These are phyloP conservation scores for Apoda limacodes DNA, from an alignment of 2,888 invertebrate species.

Conservation along the genomic window DNA sequence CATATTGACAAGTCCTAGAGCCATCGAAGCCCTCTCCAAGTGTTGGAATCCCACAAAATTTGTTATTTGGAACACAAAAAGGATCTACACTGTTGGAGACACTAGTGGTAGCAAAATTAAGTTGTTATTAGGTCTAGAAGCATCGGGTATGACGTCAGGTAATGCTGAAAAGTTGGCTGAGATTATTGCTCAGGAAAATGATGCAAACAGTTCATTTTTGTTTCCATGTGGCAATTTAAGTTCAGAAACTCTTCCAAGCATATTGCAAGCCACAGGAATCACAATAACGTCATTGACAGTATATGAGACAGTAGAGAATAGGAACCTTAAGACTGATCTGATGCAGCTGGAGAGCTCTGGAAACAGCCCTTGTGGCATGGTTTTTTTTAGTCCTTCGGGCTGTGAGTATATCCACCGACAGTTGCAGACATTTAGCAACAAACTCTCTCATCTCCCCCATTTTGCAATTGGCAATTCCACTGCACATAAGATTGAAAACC, in stretches of 20 bases:
- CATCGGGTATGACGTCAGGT: slow-evolving; percentile 38
- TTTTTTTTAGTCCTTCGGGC: slow-evolving; percentile 59
- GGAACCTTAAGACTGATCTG: slow-evolving; percentile 38
- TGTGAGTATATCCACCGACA: slow-evolving; percentile 54
- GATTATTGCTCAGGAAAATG: slow-evolving; percentile 37
- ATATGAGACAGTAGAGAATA: slow-evolving; percentile 55
- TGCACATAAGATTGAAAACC: slow-evolving; percentile 52
- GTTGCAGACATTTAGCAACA: slow-evolving; percentile 50
- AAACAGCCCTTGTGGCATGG: slow-evolving; percentile 37
- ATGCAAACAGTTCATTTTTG: slow-evolving; percentile 33
- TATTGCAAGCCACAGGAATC: slow-evolving; percentile 30
- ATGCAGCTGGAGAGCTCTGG: slow-evolving; percentile 29
- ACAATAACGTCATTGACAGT: slow-evolving; percentile 41
- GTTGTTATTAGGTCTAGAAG: slow-evolving; percentile 40
- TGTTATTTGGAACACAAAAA: slow-evolving; percentile 39
- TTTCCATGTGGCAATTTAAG: slow-evolving; percentile 55
- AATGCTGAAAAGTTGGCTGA: slow-evolving; percentile 46
- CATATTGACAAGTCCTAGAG: slow-evolving; percentile 49
- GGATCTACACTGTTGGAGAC: slow-evolving; percentile 48
- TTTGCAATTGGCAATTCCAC: slow-evolving; percentile 62
- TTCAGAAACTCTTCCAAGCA: slow-evolving; percentile 40
- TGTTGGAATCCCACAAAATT: slow-evolving; percentile 51
- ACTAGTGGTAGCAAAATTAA: slow-evolving; percentile 37
- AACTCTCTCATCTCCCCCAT: slow-evolving; percentile 39
- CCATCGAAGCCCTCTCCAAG: slow-evolving; percentile 43